Base-by-base conservation (phyloP, 1,140 invertebrate genomes). In the Lineus longissimus region DNA sequence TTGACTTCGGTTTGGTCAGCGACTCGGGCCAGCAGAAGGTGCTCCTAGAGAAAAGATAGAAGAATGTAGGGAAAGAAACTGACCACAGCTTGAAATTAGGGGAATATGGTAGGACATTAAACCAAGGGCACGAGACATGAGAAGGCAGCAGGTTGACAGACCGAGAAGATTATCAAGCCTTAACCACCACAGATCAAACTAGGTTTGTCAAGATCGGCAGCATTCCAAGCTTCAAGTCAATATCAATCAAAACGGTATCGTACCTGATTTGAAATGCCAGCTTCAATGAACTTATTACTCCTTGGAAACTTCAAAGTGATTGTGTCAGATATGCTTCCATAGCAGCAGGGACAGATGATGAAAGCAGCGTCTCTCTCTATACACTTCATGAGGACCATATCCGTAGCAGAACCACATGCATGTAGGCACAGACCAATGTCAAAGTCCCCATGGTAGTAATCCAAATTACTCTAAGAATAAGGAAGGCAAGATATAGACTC, bases 271-370 rank as follows among this genome's bases (percentile, higher is more conserved):
- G 61, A 65, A 17, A 78, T 70, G n/a, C 55, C 65, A 55, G 69
- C 59, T 7, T 89, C 80, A 0, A 88, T 89, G 59, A 81, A 83
- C 23, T 60, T 33, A 29, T 75, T 62, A 68, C 84, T 86, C 43
- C 83, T 73, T 27, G 86, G 85, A 82, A 96, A 95, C 0, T 82
- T 79, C 19, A 88, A 67, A 19, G 91, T 77, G 74, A 89, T 86
- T 80, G 92, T 86, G 59, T 80, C 85, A 70, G 90, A 88, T 43
- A 97, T 85, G 1, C 88, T 88, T 2, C 95, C 95, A 81, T 97
- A 97, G 77, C 94, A 98, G 78, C 95, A 98, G 0, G 94, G 94
- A 79, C 92, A 95, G 60, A 92, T 86, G 2, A 95, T 89, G 85
- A 97, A 95, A 62, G 88, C 85, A 0, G 94, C 93, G 56, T 86